Base-by-base conservation (phyloP, 1,140 invertebrate species). In the Atta colombica region DNA sequence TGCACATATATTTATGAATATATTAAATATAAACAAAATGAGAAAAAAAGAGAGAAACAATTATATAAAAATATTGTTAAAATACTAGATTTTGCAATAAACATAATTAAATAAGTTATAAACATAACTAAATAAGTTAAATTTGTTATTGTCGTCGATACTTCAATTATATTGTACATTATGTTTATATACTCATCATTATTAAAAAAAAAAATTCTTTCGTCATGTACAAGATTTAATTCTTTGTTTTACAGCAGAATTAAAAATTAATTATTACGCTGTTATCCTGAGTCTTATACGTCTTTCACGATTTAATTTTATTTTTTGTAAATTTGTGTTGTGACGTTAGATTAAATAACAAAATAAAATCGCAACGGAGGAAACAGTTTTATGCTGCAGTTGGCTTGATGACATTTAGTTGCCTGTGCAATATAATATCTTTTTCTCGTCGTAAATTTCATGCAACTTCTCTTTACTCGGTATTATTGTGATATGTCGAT, bases 231-330 rank as follows among this genome's bases (percentile, higher is more conserved):
- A 55, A 68, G n/a, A 12, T 69, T 68, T 69, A 58, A 71, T 58
- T 12, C 5, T 21, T 45, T n/a, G 7, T 31, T 18, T 82, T 25
- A 82, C 1, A 21, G 2, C 25, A 28, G 49, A 82, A 71, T 81
- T 5, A 28, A 81, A 58, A 31, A 74, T 74, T 82, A 74, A 72
- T 82, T 82, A 74, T 31, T 0, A 7, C 16, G 18, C 18, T 72
- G 53, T 82, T 39, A 61, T 49, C 12, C 8, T 35, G 14, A 3
- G 5, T 16, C 10, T 81, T 16, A 35, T 69, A 31, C 12, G 21
- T 2, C 2, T 39, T 18, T 49, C 21, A 51, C 12, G 14, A 28
- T 72, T 58, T 82, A 74, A 60, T 18, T 63, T 8, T 45, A n/a
- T 35, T 63, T 53, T 81, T 69, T 39, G 6, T 25, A 51, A 39